Evolutionary conservation across 2,113 vertebrate genomes (phyloP).

Genomic region (Cheilinus undulatus): DNA sequence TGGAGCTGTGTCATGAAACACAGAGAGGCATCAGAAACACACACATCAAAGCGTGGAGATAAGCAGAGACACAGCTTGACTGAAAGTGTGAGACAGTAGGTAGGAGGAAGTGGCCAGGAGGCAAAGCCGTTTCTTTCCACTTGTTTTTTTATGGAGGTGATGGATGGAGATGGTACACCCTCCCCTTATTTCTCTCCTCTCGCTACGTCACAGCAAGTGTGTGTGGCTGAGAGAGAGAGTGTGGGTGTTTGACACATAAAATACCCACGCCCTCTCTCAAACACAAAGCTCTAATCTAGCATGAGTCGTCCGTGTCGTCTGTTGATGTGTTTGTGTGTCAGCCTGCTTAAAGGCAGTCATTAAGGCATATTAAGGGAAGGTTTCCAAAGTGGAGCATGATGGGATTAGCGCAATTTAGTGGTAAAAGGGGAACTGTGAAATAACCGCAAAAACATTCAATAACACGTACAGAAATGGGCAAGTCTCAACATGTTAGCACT

Average conservation of each 20-base stretch:
- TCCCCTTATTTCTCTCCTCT: conserved; percentile 28
- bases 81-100: conserved; percentile 54
- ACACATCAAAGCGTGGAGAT: conserved; percentile 54
- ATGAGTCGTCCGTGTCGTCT: not conserved
- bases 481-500: not conserved
- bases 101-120: conserved; percentile 37
- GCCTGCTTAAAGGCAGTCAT: conserved; percentile 9
- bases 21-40: conserved; percentile 10
- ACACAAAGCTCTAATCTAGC: conserved; percentile 4
- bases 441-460: not conserved
- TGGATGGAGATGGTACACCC: conserved; percentile 30
- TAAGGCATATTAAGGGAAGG: not conserved
- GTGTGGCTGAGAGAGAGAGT: not conserved
- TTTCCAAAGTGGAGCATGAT: conserved; percentile 2
- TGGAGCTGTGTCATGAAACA: conserved; percentile 2
- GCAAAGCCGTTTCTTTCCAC: conserved; percentile 39
- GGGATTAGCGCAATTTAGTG: conserved; percentile 3
- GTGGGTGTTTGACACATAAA: conserved; percentile 13
- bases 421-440: not conserved
- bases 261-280: not conserved
- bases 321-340: conserved; percentile 6
- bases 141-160: conserved; percentile 34
- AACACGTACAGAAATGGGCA: not conserved
- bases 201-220: not conserved
- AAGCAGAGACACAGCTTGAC: conserved; percentile 39